These are phyloP conservation scores for Pseudochirops corinnae DNA, from an alignment of 2,797 vertebrate genomes.

Conservation along the genomic window DNA sequence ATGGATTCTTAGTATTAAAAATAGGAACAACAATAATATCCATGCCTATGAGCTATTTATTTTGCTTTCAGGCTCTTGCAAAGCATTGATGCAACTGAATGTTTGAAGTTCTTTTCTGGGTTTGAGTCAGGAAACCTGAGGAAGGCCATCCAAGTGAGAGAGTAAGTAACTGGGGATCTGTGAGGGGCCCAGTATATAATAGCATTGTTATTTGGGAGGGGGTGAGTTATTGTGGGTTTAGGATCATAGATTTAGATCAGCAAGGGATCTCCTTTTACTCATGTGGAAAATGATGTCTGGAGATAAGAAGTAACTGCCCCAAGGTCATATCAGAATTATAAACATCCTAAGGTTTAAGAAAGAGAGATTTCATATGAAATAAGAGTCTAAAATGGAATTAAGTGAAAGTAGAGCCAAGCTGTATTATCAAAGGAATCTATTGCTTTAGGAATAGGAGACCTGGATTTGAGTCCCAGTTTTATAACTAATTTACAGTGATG, in stretches of 20 bases:
- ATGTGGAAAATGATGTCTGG: background rate
- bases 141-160: conserved; percentile 92
- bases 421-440: background rate
- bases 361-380: background rate
- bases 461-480: background rate
- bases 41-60: conserved; percentile 14
- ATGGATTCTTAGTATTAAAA: background rate
- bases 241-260: background rate
- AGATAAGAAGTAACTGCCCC: background rate
- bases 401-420: background rate
- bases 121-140: conserved; percentile 95
- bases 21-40: background rate
- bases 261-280: background rate
- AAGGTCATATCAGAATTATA: background rate
- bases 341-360: background rate
- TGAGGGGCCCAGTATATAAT: background rate
- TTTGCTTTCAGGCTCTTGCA: conserved; percentile 82
- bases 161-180: conserved; percentile 87
- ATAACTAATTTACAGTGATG: background rate
- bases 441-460: background rate
- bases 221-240: background rate
- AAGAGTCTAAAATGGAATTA: background rate
- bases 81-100: conserved; percentile 75
- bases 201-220: background rate
- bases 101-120: conserved; percentile 91